phyloP scores from a whole-genome alignment of 2,888 invertebrate species.

The Marasmarcha lunaedactyla region DNA sequence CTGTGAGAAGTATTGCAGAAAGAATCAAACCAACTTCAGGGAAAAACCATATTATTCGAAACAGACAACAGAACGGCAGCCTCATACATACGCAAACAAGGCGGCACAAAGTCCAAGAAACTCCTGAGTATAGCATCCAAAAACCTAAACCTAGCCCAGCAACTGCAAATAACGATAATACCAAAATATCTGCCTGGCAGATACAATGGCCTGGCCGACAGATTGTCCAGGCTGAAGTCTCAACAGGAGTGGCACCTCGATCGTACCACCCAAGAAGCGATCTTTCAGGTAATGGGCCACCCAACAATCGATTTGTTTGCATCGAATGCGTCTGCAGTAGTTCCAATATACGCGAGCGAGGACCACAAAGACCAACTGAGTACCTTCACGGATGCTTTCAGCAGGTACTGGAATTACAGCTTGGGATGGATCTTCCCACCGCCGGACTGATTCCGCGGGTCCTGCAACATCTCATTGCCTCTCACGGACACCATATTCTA shows the following conservation, averaged over 20 bases:
- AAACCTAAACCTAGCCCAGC: too few relatives aligned
- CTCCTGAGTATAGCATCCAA: too few relatives aligned
- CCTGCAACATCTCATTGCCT: slow-evolving; percentile 14
- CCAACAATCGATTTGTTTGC: slow-evolving; percentile 5
- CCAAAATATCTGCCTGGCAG: too few relatives aligned
- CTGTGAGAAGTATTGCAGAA: too few relatives aligned
- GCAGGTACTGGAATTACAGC: slow-evolving; percentile 11
- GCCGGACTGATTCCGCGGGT: slow-evolving; percentile 17
- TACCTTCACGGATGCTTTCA: slow-evolving; percentile 15
- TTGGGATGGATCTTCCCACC: slow-evolving; percentile 18
- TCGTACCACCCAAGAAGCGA: background rate
- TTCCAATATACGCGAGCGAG: slow-evolving; percentile 8
- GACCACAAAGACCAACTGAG: slow-evolving; percentile 7
- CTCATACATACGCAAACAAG: too few relatives aligned
- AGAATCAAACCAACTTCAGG: too few relatives aligned
- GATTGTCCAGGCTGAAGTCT: too few relatives aligned
- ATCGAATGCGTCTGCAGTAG: slow-evolving; percentile 9
- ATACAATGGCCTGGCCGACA: too few relatives aligned
- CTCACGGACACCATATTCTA: slow-evolving; percentile 14
- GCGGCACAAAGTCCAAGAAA: too few relatives aligned
- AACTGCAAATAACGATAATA: too few relatives aligned
- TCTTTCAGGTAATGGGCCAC: background rate
- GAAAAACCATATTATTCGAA: too few relatives aligned
- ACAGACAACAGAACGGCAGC: too few relatives aligned
- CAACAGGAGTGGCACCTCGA: slow-evolving; percentile 6